Evolutionary conservation across 2,113 vertebrate genomes (phyloP).

Genomic region (Brienomyrus brachyistius): DNA sequence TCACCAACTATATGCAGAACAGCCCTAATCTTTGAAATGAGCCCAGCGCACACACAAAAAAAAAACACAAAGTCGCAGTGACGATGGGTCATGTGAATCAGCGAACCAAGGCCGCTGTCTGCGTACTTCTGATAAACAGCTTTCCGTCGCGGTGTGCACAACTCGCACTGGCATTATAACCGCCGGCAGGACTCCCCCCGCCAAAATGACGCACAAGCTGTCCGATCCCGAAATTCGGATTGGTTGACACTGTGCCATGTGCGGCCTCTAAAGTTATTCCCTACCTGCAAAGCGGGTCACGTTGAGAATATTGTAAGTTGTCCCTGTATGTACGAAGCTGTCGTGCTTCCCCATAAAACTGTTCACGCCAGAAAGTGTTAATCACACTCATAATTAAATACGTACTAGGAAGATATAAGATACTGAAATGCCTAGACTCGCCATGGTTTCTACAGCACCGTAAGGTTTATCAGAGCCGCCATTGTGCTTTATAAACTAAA

Average conservation of each 20-base stretch:
- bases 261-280: neutral
- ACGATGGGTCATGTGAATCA: constrained; percentile 8
- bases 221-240: constrained; percentile 9
- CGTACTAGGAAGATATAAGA: neutral
- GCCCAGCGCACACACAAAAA: neutral
- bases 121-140: constrained; percentile 23
- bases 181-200: constrained; percentile 22
- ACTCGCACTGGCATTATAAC: neutral
- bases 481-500: constrained; percentile 22
- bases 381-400: neutral
- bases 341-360: neutral
- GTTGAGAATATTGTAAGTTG: neutral
- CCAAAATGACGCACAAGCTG: constrained; percentile 27
- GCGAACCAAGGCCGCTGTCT: neutral
- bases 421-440: neutral
- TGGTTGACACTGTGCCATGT: constrained; percentile 20
- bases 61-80: neutral
- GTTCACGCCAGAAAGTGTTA: neutral
- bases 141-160: neutral
- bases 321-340: neutral
- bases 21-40: neutral
- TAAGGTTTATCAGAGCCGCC: constrained; percentile 32
- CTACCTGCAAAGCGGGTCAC: neutral
- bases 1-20: neutral
- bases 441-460: neutral